Conservation (phyloP, 2,797 vertebrate species). For the Artibeus lituratus region DNA sequence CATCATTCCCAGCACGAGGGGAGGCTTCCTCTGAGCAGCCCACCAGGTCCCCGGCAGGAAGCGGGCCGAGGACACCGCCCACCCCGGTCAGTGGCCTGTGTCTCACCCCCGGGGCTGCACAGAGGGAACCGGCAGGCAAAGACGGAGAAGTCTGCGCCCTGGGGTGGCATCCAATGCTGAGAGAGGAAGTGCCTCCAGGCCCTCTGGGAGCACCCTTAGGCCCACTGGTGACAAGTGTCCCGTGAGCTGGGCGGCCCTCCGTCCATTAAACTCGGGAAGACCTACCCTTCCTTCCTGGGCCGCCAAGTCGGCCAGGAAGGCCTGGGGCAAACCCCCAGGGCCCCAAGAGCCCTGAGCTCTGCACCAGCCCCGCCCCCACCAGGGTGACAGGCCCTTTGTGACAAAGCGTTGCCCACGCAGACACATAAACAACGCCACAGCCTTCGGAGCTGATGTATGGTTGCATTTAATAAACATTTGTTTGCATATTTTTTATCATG, state of each 20-base stretch:
- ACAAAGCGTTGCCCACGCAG: conserved; percentile 77
- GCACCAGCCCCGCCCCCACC: conserved; percentile 74
- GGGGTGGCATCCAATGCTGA: conserved; percentile 53
- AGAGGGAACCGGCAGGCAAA: neutral
- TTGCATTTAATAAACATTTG: conserved; percentile 83
- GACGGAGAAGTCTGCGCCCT: conserved; percentile 27
- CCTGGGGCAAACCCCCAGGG: conserved; percentile 28
- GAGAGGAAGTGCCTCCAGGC: conserved; percentile 68
- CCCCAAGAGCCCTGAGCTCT: conserved; percentile 52
- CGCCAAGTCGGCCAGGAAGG: conserved; percentile 61
- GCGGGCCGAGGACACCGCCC: neutral
- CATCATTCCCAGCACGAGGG: neutral
- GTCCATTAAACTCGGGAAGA: conserved; percentile 41
- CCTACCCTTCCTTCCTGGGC: conserved; percentile 62
- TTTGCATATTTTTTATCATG: conserved; percentile 81
- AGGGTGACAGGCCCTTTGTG: conserved; percentile 79
- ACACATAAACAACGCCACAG: conserved; percentile 75
- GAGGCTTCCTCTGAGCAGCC: neutral
- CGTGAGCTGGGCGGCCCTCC: conserved; percentile 67
- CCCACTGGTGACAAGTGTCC: conserved; percentile 74
- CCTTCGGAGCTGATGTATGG: conserved; percentile 79
- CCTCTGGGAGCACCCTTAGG: conserved; percentile 68
- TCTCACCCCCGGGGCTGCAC: conserved; percentile 32
- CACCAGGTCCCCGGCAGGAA: neutral
- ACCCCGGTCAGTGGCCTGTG: neutral